These are phyloP conservation scores for Sminthopsis crassicaudata DNA, from an alignment of 2,113 vertebrate genomes.

Conservation along the genomic window DNA sequence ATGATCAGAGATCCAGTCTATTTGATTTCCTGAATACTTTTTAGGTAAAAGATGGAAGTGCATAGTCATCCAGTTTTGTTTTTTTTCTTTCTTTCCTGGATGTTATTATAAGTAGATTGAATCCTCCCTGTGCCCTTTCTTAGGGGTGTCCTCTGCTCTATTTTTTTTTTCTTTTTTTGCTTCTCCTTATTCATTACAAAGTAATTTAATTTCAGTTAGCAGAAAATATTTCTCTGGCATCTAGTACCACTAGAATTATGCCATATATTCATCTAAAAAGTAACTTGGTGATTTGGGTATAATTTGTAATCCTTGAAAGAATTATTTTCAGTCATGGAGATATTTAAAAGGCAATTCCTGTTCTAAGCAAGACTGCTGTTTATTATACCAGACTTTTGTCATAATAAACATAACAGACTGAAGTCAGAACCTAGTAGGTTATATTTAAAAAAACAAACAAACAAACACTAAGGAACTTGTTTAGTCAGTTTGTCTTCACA, in stretches of 20 bases:
- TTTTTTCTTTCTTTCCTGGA: background rate
- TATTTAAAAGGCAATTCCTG: background rate
- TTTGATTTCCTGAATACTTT: constrained; percentile 28
- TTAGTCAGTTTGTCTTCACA: constrained; percentile 33
- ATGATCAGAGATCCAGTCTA: background rate
- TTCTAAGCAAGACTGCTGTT: background rate
- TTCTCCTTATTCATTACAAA: background rate
- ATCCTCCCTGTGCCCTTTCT: constrained; percentile 13
- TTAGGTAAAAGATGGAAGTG: constrained; percentile 32
- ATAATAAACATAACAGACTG: background rate
- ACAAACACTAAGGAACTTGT: background rate
- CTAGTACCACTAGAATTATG: background rate
- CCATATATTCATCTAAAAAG: background rate
- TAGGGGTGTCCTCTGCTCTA: background rate
- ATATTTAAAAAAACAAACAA: background rate
- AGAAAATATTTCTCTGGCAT: constrained; percentile 2
- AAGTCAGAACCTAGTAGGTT: background rate
- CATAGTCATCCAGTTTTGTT: background rate
- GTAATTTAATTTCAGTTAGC: constrained; percentile 39
- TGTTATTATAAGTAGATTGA: background rate
- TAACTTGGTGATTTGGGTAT: background rate
- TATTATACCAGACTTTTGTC: background rate
- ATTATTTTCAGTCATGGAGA: background rate
- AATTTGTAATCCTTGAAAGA: background rate
- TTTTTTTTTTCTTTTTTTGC: background rate